These are phyloP conservation scores for Gulo gulo DNA, from an alignment of 2,113 vertebrate genomes.

Conservation along the genomic window DNA sequence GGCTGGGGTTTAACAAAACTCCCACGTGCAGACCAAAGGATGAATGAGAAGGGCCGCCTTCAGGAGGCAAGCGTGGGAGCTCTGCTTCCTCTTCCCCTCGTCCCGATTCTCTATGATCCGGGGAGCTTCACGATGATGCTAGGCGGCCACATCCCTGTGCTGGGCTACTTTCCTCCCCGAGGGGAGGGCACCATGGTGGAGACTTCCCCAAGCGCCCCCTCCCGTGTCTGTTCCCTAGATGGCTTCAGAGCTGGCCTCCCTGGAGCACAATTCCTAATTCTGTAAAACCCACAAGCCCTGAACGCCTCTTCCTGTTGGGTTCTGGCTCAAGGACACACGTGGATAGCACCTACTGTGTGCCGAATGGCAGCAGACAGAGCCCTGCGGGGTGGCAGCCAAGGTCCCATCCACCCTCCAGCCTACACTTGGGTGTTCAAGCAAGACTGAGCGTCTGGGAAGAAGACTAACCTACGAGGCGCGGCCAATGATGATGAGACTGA, in stretches of 20 bases:
- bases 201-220: slow-evolving; percentile 44
- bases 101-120: not conserved
- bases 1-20: not conserved
- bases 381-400: accelerated
- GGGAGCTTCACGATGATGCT: no score
- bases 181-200: slow-evolving; percentile 22
- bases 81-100: not conserved
- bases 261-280: slow-evolving; percentile 17
- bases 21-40: not conserved
- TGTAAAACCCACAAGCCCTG: not conserved
- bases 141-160: not conserved
- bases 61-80: no score
- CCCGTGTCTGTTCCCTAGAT: slow-evolving; percentile 46
- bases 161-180: not conserved
- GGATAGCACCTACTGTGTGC: not conserved
- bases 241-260: slow-evolving; percentile 16
- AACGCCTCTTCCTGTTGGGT: not conserved
- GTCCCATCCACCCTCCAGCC: not conserved
- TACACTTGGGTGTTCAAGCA: not conserved
- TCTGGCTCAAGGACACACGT: not conserved
- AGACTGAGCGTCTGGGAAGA: not conserved
- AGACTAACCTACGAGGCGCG: accelerated
- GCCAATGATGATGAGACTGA: not conserved
- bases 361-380: not conserved
- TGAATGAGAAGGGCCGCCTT: not conserved